A percentile compares a stretch with the other conserved stretches of the same genome.
Evolutionary conservation across 2,797 vertebrate genomes (phyloP).

Genomic region (Diglossa cyanea): DNA sequence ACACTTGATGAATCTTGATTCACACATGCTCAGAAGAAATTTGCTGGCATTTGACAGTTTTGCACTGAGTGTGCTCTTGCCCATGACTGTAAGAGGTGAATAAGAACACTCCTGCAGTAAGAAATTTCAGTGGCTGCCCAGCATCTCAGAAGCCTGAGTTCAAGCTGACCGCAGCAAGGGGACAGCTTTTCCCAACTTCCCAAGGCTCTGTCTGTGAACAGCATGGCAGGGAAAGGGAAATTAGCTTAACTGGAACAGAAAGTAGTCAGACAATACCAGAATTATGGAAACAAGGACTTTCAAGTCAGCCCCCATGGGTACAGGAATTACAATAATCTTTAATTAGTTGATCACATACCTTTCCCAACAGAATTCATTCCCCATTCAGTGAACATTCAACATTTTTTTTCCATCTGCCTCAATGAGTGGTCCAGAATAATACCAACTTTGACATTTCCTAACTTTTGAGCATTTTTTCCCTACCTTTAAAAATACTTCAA

Average conservation of each 20-base stretch:
- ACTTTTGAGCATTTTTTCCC: background rate
- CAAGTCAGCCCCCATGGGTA: background rate
- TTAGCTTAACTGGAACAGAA: background rate
- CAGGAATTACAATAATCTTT: background rate
- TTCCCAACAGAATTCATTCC: background rate
- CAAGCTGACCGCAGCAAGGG: background rate
- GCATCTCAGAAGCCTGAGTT: background rate
- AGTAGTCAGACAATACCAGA: background rate
- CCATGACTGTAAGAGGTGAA: background rate
- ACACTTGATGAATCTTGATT: background rate
- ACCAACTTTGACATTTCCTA: constrained; percentile 9
- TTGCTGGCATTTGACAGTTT: background rate
- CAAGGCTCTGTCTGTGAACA: background rate
- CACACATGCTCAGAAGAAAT: background rate
- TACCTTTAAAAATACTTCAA: background rate
- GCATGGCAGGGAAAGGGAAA: background rate
- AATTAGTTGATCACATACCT: background rate
- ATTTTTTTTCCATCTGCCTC: background rate
- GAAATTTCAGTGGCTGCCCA: background rate
- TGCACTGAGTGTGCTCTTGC: background rate
- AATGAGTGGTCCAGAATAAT: background rate
- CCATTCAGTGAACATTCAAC: background rate
- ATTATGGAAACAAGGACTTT: background rate
- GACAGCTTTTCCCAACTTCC: background rate
- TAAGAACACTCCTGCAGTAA: background rate